Base-by-base conservation (phyloP, 64 coral and sea anemone genomes). In the Montipora foliosa region DNA sequence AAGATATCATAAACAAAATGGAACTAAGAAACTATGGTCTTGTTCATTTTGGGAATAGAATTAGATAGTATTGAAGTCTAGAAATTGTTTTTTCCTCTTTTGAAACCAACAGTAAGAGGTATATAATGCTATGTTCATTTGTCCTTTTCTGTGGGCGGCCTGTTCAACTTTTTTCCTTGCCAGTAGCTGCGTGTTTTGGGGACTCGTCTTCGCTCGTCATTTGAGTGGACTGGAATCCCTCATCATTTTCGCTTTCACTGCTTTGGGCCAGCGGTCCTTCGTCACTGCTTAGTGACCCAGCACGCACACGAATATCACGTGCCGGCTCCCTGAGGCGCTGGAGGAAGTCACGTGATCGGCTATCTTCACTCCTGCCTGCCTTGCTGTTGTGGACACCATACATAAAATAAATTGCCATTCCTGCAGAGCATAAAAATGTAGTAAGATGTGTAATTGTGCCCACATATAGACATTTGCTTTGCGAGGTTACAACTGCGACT, bases 361-460 rank as follows among this genome's bases (percentile, higher is more conserved):
- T 87, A 20, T 78, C 75, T 7, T 47, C 76, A 8, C 4, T 75
- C 4, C 29, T 16, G 37, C 58, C 75, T 78, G 80, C 84, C 51
- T 93, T 88, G 17, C 92, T 93, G 19, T 88, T 76, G 14, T 78
- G 84, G 5, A 93, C 44, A 10, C 92, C 92, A 52, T 93, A 93
- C 49, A 81, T 93, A 61, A 93, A 93, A 76, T 93, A 93, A 37
- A 93, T 78, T 17, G 83, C 67, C 55, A 93, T 84, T 71, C 92
- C 92, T 93, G 60, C 0, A 50, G 13, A 74, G 10, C 82, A 1
- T 45, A 74, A 59, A 47, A 46, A 50, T 16, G 15, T 0, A 78
- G 11, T 19, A 6, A n/a, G 4, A 4, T 19, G 68, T 4, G 61
- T 7, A 55, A 16, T 15, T 0, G 8, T 64, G 13, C 8, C 14